A percentile compares a stretch with the other conserved stretches of the same genome.
These are phyloP conservation scores for Tachycineta bicolor DNA, from an alignment of 2,113 vertebrate species.

Conservation along the genomic window DNA sequence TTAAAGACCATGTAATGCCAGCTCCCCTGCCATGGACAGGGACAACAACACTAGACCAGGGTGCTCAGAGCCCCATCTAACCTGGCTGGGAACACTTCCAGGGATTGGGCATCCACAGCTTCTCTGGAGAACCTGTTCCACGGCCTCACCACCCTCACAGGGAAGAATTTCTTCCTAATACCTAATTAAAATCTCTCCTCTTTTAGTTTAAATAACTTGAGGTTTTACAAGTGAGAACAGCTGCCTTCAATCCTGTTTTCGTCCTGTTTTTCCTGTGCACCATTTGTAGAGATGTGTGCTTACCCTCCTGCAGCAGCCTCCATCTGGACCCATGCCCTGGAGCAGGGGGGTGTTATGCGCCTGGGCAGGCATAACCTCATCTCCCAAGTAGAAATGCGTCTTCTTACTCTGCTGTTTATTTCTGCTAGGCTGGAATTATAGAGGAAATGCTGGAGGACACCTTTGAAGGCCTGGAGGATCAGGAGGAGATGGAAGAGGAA, in stretches of 20 bases:
- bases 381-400: accelerated
- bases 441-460: constrained; percentile 98
- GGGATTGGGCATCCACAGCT: not conserved
- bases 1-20: not conserved
- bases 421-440: constrained; percentile 92
- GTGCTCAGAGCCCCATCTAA: not conserved
- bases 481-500: constrained; percentile 96
- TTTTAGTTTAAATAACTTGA: not conserved
- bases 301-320: not conserved
- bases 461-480: constrained; percentile 94
- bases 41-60: not conserved
- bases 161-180: not conserved
- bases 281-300: not conserved
- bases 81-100: not conserved
- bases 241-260: not conserved
- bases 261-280: not conserved
- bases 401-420: not conserved
- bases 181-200: not conserved
- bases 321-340: accelerated
- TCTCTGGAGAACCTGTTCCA: not conserved
- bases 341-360: not conserved
- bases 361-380: not conserved
- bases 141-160: not conserved
- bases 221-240: not conserved
- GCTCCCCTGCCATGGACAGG: not conserved